Evolutionary conservation across 2,797 vertebrate genomes (phyloP).

Genomic region (Microctenopoma lineatum): DNA sequence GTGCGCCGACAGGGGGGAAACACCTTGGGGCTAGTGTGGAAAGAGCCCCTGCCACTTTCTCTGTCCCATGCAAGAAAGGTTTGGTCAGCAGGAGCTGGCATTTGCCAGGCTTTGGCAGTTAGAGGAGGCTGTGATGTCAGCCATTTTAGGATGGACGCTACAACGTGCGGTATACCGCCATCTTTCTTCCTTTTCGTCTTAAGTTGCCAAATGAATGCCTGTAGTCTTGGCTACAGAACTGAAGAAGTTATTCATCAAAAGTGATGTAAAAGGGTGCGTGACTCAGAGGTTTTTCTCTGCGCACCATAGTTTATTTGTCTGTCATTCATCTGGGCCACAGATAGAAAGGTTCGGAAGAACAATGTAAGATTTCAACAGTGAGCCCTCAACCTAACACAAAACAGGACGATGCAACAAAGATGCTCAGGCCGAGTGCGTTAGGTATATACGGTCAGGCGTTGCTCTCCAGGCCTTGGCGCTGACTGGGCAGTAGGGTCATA

Average conservation of each 20-base stretch:
- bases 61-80: constrained; percentile 77
- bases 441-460: constrained; percentile 19
- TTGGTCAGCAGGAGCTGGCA: constrained; percentile 81
- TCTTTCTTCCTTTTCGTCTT: constrained; percentile 81
- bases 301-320: constrained; percentile 70
- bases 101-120: constrained; percentile 77
- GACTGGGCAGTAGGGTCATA: constrained; percentile 49
- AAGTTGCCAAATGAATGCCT: constrained; percentile 77
- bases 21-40: constrained; percentile 63
- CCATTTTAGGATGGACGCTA: constrained; percentile 84
- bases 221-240: constrained; percentile 78
- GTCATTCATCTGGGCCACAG: constrained; percentile 72
- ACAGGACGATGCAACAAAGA: constrained; percentile 44
- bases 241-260: constrained; percentile 77
- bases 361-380: constrained; percentile 60
- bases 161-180: constrained; percentile 79
- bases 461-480: constrained; percentile 30
- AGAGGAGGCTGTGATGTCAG: constrained; percentile 79
- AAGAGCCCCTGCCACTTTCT: constrained; percentile 74
- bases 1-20: constrained; percentile 32
- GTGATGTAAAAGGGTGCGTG: constrained; percentile 74
- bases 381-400: constrained; percentile 49
- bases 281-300: constrained; percentile 59
- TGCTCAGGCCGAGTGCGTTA: constrained; percentile 34
- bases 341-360: constrained; percentile 60